Evolutionary conservation across 2,113 vertebrate species (phyloP), one percentile per base, ranked within the genome.

Genomic region (Morone saxatilis): DNA sequence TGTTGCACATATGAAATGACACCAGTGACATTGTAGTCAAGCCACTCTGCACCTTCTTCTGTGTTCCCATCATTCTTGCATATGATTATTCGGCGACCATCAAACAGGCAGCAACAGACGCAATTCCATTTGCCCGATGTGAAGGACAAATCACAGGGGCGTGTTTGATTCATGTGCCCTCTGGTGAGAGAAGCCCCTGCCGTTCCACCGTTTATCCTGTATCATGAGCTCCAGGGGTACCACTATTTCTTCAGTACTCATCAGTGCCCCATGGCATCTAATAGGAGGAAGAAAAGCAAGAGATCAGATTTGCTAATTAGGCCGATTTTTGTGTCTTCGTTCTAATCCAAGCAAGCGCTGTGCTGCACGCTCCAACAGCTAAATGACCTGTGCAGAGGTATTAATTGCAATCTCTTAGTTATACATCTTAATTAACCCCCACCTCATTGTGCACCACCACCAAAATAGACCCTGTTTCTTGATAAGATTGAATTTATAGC

Each of bases 341-440:
- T 86, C 74, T 86, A 88, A 90, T 94, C 80, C 72, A 38, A 60
- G 45, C 71, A 71, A 90, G 70, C 63, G 53, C 16, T 4, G 9
- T 25, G 62, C 76, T 62, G 43, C 70, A 67, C 20, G 54, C 76
- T 84, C 71, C 68, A 89, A 78, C 89, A 78, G 90, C 87, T 85
- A 86, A 91, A 93, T 86, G 79, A 91, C 87, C 86, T 88, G 74
- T 76, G 84, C 13, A 2, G 70, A 77, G 63, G 81, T 89, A 86
- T 93, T 94, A 90, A 91, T 92, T 89, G 77, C 78, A 69, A 86
- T 86, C 78, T 88, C 83, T 88, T 85, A 63, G 78, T 88, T 88
- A 85, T 88, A 88, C 59, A 83, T 92, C 93, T 93, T 94, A 93
- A 93, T 94, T 87, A 93, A 90, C 91, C 69, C 80, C 78, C 22